Conservation (phyloP, 2,888 invertebrate species). For the Ceramica pisi region DNA sequence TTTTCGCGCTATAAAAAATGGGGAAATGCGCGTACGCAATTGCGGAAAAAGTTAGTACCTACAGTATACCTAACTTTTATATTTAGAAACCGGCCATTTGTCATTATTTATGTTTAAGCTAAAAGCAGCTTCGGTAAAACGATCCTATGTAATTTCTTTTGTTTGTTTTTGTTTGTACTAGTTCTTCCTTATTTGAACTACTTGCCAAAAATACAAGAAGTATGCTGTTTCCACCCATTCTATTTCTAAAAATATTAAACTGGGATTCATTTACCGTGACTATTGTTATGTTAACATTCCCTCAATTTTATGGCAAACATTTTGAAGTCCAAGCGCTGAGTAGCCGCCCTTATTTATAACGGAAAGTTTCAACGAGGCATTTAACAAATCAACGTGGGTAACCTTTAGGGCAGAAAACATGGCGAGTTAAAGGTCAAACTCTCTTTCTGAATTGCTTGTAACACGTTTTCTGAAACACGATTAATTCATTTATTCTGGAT, state of each 20-base stretch:
- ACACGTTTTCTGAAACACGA: not conserved
- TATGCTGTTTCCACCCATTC: not conserved
- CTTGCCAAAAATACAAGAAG: not conserved
- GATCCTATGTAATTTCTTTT: too few species aligned
- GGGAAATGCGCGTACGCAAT: too few species aligned
- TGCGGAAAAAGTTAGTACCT: too few species aligned
- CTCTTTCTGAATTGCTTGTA: too few species aligned
- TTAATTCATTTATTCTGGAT: not conserved
- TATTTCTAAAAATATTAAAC: not conserved
- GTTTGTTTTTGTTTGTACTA: too few species aligned
- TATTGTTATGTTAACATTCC: not conserved
- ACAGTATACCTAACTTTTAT: too few species aligned
- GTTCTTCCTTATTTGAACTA: too few species aligned
- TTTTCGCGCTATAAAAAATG: too few species aligned
- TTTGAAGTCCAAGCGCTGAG: not conserved
- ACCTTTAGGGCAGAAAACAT: not conserved
- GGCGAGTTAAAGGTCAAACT: not conserved
- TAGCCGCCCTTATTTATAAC: not conserved
- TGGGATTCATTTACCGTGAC: not conserved
- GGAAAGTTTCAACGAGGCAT: not conserved
- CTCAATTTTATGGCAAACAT: slow-evolving; percentile 2
- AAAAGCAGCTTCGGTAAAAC: too few species aligned
- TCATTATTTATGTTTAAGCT: too few species aligned
- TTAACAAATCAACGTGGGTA: not conserved
- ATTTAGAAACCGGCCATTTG: too few species aligned